Percentiles rank a stretch among this genome's conserved stretches.
phyloP scores from a whole-genome alignment of 1,140 invertebrate genomes.

The Eumeta japonica region DNA sequence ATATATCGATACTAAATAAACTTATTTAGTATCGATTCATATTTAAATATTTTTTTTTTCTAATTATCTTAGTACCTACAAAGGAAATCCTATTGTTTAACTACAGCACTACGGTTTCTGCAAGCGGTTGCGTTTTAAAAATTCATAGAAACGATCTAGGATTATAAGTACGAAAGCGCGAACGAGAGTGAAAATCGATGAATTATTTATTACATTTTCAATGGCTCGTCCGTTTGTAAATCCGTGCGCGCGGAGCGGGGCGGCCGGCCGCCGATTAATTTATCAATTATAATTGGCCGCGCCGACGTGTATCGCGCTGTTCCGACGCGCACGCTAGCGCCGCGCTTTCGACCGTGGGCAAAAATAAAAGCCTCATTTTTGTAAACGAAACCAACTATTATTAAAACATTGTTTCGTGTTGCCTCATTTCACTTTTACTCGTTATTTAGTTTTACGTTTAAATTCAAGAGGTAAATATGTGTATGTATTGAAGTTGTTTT shows the following conservation, averaged over 20 bases:
- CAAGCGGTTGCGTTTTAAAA: too few species aligned
- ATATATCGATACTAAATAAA: too few species aligned
- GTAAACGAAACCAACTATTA: not conserved
- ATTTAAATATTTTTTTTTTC: too few species aligned
- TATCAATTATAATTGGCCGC: conserved; percentile 1
- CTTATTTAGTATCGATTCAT: too few species aligned
- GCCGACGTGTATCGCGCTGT: conserved; percentile 1
- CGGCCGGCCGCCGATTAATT: not conserved
- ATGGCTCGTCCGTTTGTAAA: not conserved
- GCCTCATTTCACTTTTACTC: not conserved
- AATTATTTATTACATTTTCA: not conserved
- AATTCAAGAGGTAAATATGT: too few species aligned
- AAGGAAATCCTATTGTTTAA: too few species aligned
- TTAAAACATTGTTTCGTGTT: not conserved
- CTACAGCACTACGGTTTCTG: too few species aligned
- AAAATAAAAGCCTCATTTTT: conserved; percentile 1
- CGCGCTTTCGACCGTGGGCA: not conserved
- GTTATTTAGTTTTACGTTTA: too few species aligned
- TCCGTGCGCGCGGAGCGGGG: not conserved
- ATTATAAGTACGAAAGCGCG: too few species aligned
- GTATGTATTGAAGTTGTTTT: too few species aligned
- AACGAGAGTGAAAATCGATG: not conserved
- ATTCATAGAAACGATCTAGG: too few species aligned
- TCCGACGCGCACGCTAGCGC: not conserved
- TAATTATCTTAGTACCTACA: too few species aligned